Evolutionary conservation across 2,113 vertebrate genomes (phyloP).

Genomic region (Cinclus mexicanus): DNA sequence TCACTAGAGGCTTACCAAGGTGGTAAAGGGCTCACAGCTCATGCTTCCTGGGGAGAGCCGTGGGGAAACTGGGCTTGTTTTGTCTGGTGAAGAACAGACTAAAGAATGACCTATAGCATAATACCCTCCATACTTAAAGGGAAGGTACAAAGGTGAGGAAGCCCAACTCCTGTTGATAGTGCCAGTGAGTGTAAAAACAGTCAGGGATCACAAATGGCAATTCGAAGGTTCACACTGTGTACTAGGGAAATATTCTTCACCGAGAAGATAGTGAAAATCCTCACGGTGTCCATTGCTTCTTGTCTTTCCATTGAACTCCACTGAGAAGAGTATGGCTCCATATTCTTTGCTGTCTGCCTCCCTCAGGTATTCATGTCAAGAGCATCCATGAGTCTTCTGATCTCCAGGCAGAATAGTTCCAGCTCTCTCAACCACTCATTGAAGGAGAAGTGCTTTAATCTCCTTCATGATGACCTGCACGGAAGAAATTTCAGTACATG

Average conservation of each 20-base stretch:
- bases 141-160: background rate
- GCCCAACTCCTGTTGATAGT: background rate
- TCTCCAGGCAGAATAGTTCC: background rate
- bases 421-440: background rate
- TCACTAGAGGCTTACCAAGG: background rate
- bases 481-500: background rate
- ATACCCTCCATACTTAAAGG: background rate
- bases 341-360: background rate
- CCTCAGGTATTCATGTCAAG: background rate
- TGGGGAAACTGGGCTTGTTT: background rate
- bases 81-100: background rate
- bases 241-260: background rate
- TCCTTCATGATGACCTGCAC: background rate
- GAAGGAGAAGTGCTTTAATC: background rate
- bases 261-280: background rate
- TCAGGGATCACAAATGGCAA: background rate
- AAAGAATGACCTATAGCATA: background rate
- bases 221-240: accelerated
- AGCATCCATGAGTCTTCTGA: background rate
- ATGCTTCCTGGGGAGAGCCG: accelerated
- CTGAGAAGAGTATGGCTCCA: background rate
- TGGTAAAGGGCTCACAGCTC: background rate
- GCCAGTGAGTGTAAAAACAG: background rate
- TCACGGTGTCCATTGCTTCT: background rate
- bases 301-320: background rate